phyloP scores from a whole-genome alignment of 2,797 vertebrate species.

The Oryzias sinensis region DNA sequence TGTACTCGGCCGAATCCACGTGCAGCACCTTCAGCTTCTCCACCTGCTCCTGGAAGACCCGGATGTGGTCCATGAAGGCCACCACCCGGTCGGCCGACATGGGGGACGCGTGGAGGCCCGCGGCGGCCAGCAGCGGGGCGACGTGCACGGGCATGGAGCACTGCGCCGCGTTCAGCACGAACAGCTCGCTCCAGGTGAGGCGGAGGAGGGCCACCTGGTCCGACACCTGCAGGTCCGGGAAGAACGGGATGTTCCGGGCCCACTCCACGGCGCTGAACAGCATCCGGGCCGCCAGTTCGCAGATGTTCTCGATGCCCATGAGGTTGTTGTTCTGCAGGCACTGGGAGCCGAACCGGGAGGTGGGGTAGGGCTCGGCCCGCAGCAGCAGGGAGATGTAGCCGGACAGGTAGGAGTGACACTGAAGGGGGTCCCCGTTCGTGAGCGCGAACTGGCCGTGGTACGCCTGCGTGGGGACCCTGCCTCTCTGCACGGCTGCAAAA shows the following conservation, averaged over 20 bases:
- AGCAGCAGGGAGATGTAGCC: constrained; percentile 97
- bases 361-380: constrained; percentile 93
- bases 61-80: constrained; percentile 98
- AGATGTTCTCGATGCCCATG: constrained; percentile 99
- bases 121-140: constrained; percentile 91
- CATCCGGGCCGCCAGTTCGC: constrained; percentile 94
- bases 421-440: constrained; percentile 91
- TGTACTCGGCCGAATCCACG: constrained; percentile 95
- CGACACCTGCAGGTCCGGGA: constrained; percentile 95
- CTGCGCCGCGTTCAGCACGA: constrained; percentile 95
- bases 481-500: constrained; percentile 89
- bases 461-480: constrained; percentile 89
- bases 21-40: constrained; percentile 96
- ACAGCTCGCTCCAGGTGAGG: constrained; percentile 96
- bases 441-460: constrained; percentile 92
- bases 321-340: constrained; percentile 96
- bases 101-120: constrained; percentile 94
- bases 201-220: constrained; percentile 95
- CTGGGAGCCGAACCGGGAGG: constrained; percentile 92
- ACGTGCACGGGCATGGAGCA: constrained; percentile 97
- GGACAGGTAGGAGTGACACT: constrained; percentile 94
- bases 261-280: constrained; percentile 97
- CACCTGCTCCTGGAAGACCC: constrained; percentile 98
- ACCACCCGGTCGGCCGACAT: constrained; percentile 96
- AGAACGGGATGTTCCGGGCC: constrained; percentile 97